phyloP scores from a whole-genome alignment of 2,113 vertebrate species.

The Nothoprocta perdicaria region DNA sequence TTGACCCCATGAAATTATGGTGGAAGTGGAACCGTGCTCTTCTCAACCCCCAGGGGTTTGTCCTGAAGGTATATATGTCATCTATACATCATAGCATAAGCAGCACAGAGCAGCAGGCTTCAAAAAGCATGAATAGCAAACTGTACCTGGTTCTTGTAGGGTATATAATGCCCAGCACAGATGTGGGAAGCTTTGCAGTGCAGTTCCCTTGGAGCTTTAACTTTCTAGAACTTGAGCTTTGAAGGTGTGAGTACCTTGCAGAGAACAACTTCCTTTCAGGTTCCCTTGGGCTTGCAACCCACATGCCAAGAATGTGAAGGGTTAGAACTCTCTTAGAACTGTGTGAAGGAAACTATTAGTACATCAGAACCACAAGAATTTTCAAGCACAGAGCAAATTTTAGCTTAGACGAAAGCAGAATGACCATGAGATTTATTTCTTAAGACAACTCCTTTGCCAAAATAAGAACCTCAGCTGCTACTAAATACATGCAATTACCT shows the following conservation, averaged over 20 bases:
- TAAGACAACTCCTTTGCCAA: neutral
- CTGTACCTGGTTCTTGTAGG: neutral
- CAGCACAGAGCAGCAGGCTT: neutral
- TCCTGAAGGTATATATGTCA: neutral
- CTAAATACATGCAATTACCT: neutral
- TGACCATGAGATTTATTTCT: neutral
- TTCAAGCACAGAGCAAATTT: neutral
- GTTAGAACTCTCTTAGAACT: neutral
- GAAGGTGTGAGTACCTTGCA: fast-evolving
- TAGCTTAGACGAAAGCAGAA: too few relatives aligned
- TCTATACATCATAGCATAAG: neutral
- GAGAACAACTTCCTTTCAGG: neutral
- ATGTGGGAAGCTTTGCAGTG: fast-evolving
- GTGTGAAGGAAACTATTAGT: neutral
- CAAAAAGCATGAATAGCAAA: neutral
- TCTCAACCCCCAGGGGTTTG: neutral
- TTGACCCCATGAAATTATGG: too few relatives aligned
- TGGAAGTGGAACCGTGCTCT: neutral
- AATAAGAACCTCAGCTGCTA: neutral
- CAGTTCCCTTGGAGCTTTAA: neutral
- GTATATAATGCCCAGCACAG: fast-evolving
- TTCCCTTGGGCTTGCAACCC: neutral
- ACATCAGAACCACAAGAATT: neutral
- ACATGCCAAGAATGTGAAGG: neutral
- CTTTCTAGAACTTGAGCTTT: fast-evolving